Evolutionary conservation across 2,888 invertebrate species (phyloP).

Genomic region (Drosophila ustulata): DNA sequence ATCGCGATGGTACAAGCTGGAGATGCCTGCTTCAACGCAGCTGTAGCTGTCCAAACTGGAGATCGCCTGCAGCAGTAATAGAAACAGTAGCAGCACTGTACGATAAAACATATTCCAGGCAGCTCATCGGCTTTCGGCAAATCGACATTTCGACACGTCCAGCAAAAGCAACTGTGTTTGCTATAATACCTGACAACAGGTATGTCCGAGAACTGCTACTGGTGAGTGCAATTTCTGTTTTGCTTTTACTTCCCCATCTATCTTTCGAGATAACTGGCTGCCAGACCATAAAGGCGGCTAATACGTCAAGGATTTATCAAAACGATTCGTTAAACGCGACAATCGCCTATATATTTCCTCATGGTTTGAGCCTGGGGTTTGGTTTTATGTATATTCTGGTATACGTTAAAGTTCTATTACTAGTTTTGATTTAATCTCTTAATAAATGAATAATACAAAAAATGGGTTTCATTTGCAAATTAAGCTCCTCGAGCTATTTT

Average conservation of each 20-base stretch:
- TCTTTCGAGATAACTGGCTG: too few species aligned
- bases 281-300: too few species aligned
- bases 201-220: background rate
- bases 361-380: too few species aligned
- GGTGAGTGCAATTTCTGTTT: background rate
- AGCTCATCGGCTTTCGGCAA: constrained; percentile 19
- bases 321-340: too few species aligned
- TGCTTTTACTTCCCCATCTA: background rate
- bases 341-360: too few species aligned
- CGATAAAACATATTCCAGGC: constrained; percentile 38
- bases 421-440: too few species aligned
- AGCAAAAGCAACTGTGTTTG: constrained; percentile 6
- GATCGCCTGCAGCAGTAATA: constrained; percentile 35
- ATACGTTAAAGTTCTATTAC: too few species aligned
- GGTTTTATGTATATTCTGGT: too few species aligned
- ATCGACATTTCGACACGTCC: constrained; percentile 20
- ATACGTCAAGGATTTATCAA: too few species aligned
- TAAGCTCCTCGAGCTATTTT: too few species aligned
- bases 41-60: constrained; percentile 41
- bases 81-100: constrained; percentile 28
- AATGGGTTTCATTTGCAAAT: too few species aligned
- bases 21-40: constrained; percentile 14
- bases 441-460: too few species aligned
- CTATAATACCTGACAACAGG: background rate
- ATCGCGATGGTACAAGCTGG: constrained; percentile 5